Conservation (phyloP, 1,140 invertebrate species). For the Aradophagus sp. region DNA sequence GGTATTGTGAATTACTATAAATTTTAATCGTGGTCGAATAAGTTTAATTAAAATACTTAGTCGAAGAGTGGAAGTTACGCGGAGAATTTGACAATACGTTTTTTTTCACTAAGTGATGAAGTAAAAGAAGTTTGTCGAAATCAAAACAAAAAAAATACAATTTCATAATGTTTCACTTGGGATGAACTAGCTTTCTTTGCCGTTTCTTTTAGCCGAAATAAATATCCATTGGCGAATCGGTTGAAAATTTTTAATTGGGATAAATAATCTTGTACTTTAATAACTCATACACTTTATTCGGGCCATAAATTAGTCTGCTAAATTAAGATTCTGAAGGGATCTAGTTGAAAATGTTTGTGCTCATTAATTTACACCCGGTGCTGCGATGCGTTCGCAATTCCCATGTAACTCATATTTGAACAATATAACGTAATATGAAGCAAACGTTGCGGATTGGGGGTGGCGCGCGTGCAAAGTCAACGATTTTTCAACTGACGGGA, state of each 20-base stretch:
- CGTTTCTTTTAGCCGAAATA: slow-evolving; percentile 7
- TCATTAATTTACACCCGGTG: slow-evolving; percentile 32
- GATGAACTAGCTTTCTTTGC: no score
- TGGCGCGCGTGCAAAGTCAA: no score
- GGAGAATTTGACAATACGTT: no score
- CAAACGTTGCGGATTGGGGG: slow-evolving; percentile 9
- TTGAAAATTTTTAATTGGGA: slow-evolving; percentile 41
- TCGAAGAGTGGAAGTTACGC: no score
- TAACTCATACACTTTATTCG: slow-evolving; percentile 24
- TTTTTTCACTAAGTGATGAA: no score
- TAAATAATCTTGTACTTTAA: slow-evolving; percentile 33
- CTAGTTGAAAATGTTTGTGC: slow-evolving; percentile 37
- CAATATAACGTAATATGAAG: slow-evolving; percentile 19
- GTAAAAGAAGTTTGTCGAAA: no score
- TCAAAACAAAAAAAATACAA: no score
- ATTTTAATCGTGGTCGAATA: no score
- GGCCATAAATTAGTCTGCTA: slow-evolving; percentile 19
- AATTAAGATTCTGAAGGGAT: slow-evolving; percentile 19
- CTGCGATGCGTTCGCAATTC: slow-evolving; percentile 32
- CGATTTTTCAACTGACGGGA: no score
- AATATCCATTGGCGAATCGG: slow-evolving; percentile 17
- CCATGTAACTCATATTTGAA: slow-evolving; percentile 46
- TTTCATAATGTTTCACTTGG: no score
- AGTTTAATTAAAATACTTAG: no score
- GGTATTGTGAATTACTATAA: no score